These are phyloP conservation scores for Rhyacophila evoluta DNA, from an alignment of 2,888 invertebrate genomes.

Conservation along the genomic window DNA sequence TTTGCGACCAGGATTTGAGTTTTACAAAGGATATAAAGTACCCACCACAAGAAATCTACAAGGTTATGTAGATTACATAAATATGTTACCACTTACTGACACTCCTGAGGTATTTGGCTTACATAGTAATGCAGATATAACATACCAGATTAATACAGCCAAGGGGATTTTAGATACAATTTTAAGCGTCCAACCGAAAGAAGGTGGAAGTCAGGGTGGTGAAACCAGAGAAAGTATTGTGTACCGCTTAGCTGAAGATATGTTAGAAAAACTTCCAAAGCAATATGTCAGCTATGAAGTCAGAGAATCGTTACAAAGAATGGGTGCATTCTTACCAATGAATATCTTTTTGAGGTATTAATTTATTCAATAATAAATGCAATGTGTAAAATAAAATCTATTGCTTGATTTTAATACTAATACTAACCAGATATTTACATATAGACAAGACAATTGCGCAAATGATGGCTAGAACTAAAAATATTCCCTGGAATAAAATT, in stretches of 20 bases:
- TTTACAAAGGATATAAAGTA: constrained; percentile 93
- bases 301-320: constrained; percentile 86
- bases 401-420: too few species aligned
- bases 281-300: constrained; percentile 93
- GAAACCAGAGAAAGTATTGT: constrained; percentile 95
- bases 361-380: background rate
- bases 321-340: constrained; percentile 95
- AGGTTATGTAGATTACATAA: constrained; percentile 88
- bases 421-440: too few species aligned
- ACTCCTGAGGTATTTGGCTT: constrained; percentile 97
- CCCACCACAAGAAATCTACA: constrained; percentile 85
- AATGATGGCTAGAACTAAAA: too few species aligned
- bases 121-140: constrained; percentile 96
- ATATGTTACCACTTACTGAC: constrained; percentile 85
- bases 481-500: too few species aligned
- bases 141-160: constrained; percentile 97
- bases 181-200: constrained; percentile 96
- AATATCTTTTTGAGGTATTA: constrained; percentile 87
- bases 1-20: constrained; percentile 89
- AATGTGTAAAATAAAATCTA: too few species aligned
- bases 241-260: constrained; percentile 92
- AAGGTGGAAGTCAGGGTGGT: constrained; percentile 90
- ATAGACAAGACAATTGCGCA: too few species aligned
- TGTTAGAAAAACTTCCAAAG: constrained; percentile 82
- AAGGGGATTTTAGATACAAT: constrained; percentile 95